Base-by-base conservation (phyloP, 2,888 invertebrate species). In the Ormyrus thymus region DNA sequence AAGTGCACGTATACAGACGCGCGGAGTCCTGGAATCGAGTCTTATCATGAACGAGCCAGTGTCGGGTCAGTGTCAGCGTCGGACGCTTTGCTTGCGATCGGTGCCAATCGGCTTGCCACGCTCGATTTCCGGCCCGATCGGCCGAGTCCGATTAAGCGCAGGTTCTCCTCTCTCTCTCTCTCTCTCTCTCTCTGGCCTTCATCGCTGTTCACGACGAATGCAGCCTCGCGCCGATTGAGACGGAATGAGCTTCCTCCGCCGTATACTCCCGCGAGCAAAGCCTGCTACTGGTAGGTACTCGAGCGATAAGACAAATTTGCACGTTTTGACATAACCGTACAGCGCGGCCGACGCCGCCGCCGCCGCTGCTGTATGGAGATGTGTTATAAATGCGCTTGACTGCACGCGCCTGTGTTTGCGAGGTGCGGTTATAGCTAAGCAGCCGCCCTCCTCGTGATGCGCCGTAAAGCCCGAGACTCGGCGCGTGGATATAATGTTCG, bases 41-140 rank as follows among this genome's bases (percentile, higher is more conserved):
- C 29, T 29, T 29, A 29, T 29, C 29, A 29, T 29, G 29, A 29
- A 29, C 29, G 29, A 29, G 29, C 29, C 51, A 29, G 11, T 11
- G 51, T 10, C 51, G 29, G 13, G 2, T 55, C 55, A 7, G 13
- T 13, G 55, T 55, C 55, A n/a, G 55, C 55, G 9, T 10, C 51
- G 51, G 3, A 7, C 58, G 58, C 10, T 8, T 8, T 13, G 48
- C 64, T 10, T 46, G 58, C 69, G 55, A n/a, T 58, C 48, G 43
- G 8, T 43, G 58, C 15, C 69, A 45, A 48, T 56, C 46, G 58
- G 56, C 6, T 15, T 51, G 65, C 10, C 48, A 69, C 69, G 58
- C 69, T 69, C 58, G 58, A 69, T 69, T 69, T 69, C 69, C 69
- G 69, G 15, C 69, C 1, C 48, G 69, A 68, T 68, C 48, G 48